A percentile compares a stretch with the other conserved stretches of the same genome.
phyloP scores from a whole-genome alignment of 1,140 invertebrate genomes.

The Brachionus sp. region DNA sequence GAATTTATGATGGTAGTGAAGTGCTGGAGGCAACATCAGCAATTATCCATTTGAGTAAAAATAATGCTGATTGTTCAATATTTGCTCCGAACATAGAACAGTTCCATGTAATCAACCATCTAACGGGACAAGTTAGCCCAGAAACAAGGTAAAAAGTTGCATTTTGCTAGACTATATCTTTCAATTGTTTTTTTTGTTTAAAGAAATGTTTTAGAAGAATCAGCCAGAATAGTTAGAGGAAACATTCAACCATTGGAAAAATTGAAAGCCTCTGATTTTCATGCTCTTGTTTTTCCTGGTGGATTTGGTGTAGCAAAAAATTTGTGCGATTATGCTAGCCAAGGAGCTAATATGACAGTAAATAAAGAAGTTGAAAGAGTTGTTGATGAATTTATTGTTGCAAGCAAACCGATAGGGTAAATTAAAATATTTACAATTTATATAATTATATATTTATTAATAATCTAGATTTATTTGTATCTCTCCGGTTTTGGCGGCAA shows the following conservation, averaged over 20 bases:
- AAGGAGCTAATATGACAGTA: slow-evolving; percentile 63
- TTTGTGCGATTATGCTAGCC: slow-evolving; percentile 65
- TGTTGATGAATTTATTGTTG: slow-evolving; percentile 63
- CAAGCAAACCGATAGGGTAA: slow-evolving; percentile 64
- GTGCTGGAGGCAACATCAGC: slow-evolving; percentile 64
- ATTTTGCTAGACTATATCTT: no score
- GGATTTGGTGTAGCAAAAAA: slow-evolving; percentile 67
- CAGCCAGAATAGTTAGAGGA: slow-evolving; percentile 64
- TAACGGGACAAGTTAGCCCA: slow-evolving; percentile 55
- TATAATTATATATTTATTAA: background rate
- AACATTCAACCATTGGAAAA: slow-evolving; percentile 61
- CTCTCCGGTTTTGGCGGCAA: slow-evolving; percentile 64
- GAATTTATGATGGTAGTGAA: slow-evolving; percentile 66
- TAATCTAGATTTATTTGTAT: slow-evolving; percentile 62
- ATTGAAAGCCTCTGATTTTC: slow-evolving; percentile 57
- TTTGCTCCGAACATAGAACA: slow-evolving; percentile 65
- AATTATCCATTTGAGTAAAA: slow-evolving; percentile 62
- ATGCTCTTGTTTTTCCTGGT: slow-evolving; percentile 65
- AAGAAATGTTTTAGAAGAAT: slow-evolving; percentile 65
- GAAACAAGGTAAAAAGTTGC: slow-evolving; percentile 45
- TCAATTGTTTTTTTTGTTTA: slow-evolving; percentile 41
- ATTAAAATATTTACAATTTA: background rate
- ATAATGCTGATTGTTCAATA: slow-evolving; percentile 60
- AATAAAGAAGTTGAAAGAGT: slow-evolving; percentile 61
- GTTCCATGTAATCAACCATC: slow-evolving; percentile 64